phyloP scores from a whole-genome alignment of 2,113 vertebrate genomes.

The Anas platyrhynchos region DNA sequence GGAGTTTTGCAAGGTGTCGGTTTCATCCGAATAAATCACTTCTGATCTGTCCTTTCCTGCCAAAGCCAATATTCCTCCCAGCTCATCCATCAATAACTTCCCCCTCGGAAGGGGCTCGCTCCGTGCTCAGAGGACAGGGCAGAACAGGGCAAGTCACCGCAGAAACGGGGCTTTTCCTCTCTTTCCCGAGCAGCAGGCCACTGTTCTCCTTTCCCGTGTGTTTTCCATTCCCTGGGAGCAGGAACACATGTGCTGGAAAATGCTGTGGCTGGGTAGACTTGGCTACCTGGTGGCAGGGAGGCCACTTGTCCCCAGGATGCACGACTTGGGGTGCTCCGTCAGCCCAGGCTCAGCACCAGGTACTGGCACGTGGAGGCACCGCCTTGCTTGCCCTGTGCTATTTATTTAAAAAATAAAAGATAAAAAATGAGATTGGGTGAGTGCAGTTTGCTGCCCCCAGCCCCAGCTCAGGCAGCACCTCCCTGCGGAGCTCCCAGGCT shows the following conservation, averaged over 20 bases:
- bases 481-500: background rate
- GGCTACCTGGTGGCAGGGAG: background rate
- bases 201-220: background rate
- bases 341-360: background rate
- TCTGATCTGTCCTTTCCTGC: slow-evolving; percentile 4
- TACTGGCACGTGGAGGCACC: rapidly evolving
- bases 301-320: background rate
- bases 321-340: background rate
- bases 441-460: no score
- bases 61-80: slow-evolving; percentile 1
- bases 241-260: background rate
- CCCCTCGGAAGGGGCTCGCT: background rate
- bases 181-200: background rate
- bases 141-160: rapidly evolving
- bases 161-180: background rate
- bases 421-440: background rate
- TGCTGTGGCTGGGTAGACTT: background rate
- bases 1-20: background rate
- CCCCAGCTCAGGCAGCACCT: rapidly evolving
- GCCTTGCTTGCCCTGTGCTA: rapidly evolving
- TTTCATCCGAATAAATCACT: background rate
- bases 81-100: background rate
- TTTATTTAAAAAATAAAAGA: background rate
- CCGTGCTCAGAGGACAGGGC: background rate
- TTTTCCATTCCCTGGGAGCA: background rate